Evolutionary conservation across 2,888 invertebrate species (phyloP).

Genomic region (Tipula lateralis): DNA sequence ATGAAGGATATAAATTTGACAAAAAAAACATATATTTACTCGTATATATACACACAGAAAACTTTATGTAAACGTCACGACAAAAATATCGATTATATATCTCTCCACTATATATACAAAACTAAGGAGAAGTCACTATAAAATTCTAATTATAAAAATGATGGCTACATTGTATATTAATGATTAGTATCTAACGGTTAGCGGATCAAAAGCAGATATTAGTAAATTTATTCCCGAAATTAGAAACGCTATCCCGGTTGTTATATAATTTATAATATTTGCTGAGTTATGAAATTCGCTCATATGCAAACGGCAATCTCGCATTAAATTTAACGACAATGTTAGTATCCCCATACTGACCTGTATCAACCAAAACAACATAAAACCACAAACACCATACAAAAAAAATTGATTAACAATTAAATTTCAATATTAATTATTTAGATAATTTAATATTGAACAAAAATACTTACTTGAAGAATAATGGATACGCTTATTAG

Average conservation of each 20-base stretch:
- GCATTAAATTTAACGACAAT: conserved; percentile 66
- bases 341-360: conserved; percentile 70
- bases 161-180: background rate
- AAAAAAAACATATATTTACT: too few relatives aligned
- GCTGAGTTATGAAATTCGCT: conserved; percentile 65
- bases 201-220: conserved; percentile 75
- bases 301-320: conserved; percentile 71
- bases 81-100: background rate
- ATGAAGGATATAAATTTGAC: background rate
- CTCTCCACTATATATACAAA: background rate
- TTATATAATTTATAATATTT: conserved; percentile 63
- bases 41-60: background rate
- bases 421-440: background rate
- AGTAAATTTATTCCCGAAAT: conserved; percentile 71
- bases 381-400: background rate
- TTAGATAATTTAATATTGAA: background rate
- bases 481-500: conserved; percentile 78
- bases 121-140: background rate
- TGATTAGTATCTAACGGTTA: conserved; percentile 37
- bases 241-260: conserved; percentile 64
- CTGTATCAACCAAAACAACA: conserved; percentile 47
- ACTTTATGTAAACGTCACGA: background rate
- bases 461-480: conserved; percentile 64
- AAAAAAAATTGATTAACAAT: background rate
- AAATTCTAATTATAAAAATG: background rate